Evolutionary conservation across 2,113 vertebrate species (phyloP).

Genomic region (Chascanopsetta lugubris): DNA sequence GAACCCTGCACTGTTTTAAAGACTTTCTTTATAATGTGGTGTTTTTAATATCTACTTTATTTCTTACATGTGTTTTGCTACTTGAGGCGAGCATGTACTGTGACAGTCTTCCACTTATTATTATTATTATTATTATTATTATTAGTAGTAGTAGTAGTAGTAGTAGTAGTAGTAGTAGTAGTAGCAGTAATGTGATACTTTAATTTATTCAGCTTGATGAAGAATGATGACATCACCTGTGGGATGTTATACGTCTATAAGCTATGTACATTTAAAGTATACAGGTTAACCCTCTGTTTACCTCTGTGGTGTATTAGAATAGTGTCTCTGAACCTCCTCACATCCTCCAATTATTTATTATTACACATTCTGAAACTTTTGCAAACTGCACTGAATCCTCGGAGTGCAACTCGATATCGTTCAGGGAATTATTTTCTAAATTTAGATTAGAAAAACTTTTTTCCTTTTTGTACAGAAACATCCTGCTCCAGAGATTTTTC

Average conservation of each 20-base stretch:
- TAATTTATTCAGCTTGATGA: constrained; percentile 50
- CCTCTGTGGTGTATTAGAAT: constrained; percentile 48
- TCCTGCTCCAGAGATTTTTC: constrained; percentile 38
- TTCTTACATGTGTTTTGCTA: constrained; percentile 63
- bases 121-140: constrained; percentile 60
- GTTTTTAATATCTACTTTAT: constrained; percentile 68
- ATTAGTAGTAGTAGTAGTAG: no score
- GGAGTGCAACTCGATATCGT: constrained; percentile 27
- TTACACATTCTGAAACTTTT: constrained; percentile 29
- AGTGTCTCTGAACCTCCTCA: constrained; percentile 42
- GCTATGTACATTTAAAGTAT: constrained; percentile 48
- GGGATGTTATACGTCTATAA: constrained; percentile 51
- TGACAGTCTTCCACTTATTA: constrained; percentile 75
- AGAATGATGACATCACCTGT: constrained; percentile 25
- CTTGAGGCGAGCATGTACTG: constrained; percentile 72
- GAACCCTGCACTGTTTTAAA: constrained; percentile 59
- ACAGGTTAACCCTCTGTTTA: constrained; percentile 49
- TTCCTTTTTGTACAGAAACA: constrained; percentile 33
- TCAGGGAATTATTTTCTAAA: constrained; percentile 74
- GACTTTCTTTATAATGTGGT: constrained; percentile 49
- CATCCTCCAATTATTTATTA: no score
- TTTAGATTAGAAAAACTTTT: constrained; percentile 52
- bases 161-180: no score
- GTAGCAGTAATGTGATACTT: constrained; percentile 63
- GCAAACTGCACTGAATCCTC: constrained; percentile 31